These are phyloP conservation scores for Dallia pectoralis DNA, from an alignment of 2,797 vertebrate genomes.

Conservation along the genomic window DNA sequence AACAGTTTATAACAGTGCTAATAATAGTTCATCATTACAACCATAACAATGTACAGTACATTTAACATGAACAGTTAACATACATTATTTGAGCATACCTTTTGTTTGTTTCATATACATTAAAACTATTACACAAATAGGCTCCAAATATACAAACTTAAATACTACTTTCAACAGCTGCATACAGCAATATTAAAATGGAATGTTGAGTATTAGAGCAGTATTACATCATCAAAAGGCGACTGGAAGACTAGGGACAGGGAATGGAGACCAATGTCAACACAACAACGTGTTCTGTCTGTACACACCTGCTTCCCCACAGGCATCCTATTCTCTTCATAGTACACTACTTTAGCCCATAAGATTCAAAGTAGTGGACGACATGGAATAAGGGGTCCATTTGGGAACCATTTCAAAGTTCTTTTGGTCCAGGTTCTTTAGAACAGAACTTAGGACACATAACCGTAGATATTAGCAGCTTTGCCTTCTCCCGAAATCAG, in stretches of 20 bases:
- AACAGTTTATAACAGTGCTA: too few species aligned
- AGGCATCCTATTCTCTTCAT: background rate
- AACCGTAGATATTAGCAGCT: conserved; percentile 1
- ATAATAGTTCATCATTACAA: conserved; percentile 88
- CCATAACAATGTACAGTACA: conserved; percentile 96
- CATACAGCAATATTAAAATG: conserved; percentile 86
- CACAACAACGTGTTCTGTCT: background rate
- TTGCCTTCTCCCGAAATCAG: background rate
- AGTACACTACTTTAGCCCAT: background rate
- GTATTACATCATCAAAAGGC: conserved; percentile 64
- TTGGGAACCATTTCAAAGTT: background rate
- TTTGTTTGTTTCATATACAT: conserved; percentile 91
- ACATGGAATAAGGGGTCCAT: background rate
- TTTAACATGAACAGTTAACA: conserved; percentile 87
- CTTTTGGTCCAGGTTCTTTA: background rate
- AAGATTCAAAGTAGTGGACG: background rate
- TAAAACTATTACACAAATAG: conserved; percentile 85
- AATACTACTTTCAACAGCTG: conserved; percentile 85
- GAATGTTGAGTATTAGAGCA: conserved; percentile 79
- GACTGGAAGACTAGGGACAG: conserved; percentile 72
- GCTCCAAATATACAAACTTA: conserved; percentile 92
- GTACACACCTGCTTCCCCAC: background rate
- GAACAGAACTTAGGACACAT: background rate
- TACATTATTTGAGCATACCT: conserved; percentile 82
- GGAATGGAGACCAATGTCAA: background rate